Evolutionary conservation across 1,140 invertebrate species (phyloP).

Genomic region (Apolygus lucorum): DNA sequence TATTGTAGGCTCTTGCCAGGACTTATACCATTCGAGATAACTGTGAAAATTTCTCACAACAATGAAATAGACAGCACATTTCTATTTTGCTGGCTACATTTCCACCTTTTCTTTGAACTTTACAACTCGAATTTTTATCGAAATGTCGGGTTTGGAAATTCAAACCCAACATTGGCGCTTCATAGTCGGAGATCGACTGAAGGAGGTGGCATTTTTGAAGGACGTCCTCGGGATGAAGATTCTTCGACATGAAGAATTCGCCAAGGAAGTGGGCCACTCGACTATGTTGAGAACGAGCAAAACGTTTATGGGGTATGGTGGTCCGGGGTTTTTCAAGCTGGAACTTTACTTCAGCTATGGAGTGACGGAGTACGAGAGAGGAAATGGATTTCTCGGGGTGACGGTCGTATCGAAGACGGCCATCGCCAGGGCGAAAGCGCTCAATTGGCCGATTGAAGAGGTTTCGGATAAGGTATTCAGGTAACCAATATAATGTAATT

Average conservation of each 20-base stretch:
- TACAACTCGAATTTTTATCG: no score
- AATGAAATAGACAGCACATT: no score
- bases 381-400: neutral
- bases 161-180: neutral
- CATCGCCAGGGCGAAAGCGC: neutral
- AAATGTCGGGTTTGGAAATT: no score
- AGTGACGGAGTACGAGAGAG: neutral
- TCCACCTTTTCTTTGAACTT: no score
- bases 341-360: neutral
- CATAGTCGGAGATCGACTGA: neutral
- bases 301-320: neutral
- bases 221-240: neutral
- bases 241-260: neutral
- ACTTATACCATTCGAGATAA: no score
- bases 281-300: neutral
- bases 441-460: conserved; percentile 6
- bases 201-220: neutral
- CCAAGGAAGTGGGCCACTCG: neutral
- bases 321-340: neutral
- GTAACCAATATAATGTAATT: no score
- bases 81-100: no score
- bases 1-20: no score
- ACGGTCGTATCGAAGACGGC: neutral
- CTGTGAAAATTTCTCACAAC: no score
- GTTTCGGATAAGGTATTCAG: neutral